A percentile compares a stretch with the other conserved stretches of the same genome.
Conservation (phyloP, 2,797 vertebrate genomes). For the Scolopax rusticola region DNA sequence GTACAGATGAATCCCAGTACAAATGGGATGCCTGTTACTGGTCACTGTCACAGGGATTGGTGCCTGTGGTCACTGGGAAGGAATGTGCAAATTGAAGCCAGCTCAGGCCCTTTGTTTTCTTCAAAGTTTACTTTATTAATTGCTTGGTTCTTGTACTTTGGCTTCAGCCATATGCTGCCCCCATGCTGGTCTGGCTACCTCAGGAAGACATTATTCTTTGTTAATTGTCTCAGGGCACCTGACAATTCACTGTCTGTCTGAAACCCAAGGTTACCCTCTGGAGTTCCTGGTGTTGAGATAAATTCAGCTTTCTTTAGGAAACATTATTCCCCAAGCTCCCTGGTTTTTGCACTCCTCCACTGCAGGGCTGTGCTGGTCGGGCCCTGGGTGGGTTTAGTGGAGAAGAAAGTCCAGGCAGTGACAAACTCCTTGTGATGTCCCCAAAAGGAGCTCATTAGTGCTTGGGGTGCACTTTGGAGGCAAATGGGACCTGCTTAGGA, state of each 20-base stretch:
- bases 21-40: not conserved
- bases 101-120: not conserved
- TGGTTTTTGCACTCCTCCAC: not conserved
- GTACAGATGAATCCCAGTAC: not conserved
- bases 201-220: not conserved
- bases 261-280: not conserved
- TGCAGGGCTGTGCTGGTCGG: not conserved
- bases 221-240: not conserved
- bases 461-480: not conserved
- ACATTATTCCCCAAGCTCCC: fast-evolving
- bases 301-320: not conserved
- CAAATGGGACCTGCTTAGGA: fast-evolving
- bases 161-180: not conserved
- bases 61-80: fast-evolving
- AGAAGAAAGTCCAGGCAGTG: not conserved
- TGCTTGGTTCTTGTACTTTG: not conserved
- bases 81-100: not conserved
- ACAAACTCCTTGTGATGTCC: not conserved
- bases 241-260: not conserved
- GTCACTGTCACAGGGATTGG: not conserved
- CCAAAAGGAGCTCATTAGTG: not conserved
- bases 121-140: not conserved
- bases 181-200: not conserved
- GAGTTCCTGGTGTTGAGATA: not conserved
- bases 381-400: not conserved